phyloP scores from a whole-genome alignment of 2,888 invertebrate species.

The Eristalinus aeneus region DNA sequence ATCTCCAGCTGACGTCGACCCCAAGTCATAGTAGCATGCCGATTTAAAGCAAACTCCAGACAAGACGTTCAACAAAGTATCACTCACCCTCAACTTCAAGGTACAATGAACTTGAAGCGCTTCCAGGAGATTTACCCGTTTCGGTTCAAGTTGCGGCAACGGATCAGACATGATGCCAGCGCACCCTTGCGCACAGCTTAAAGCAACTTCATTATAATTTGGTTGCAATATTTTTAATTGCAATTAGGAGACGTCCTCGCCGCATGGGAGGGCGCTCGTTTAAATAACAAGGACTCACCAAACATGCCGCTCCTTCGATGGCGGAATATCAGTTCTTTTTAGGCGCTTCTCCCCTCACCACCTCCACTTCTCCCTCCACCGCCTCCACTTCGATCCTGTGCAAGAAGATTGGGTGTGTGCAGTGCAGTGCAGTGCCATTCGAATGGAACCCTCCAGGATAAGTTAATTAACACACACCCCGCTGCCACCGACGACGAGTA shows the following conservation, averaged over 20 bases:
- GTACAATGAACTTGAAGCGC: not conserved
- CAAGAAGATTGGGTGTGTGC: not conserved
- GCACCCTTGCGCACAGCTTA: not conserved
- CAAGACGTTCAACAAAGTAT: not conserved
- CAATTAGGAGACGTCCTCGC: constrained; percentile 40
- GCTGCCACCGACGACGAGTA: not conserved
- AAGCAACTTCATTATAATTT: constrained; percentile 41
- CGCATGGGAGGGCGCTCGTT: constrained; percentile 23
- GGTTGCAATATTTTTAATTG: constrained; percentile 58
- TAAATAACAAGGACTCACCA: constrained; percentile 34
- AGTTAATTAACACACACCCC: constrained; percentile 47
- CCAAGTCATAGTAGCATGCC: not conserved
- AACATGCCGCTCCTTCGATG: not conserved
- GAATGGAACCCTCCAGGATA: constrained; percentile 33
- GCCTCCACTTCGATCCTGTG: not conserved
- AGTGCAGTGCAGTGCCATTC: constrained; percentile 10
- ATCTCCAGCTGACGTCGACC: no score
- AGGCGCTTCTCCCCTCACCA: no score
- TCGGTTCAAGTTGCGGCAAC: not conserved
- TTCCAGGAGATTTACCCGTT: not conserved
- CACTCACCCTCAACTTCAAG: not conserved
- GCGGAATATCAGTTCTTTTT: not conserved
- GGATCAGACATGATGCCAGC: not conserved
- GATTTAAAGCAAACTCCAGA: not conserved
- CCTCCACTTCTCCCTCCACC: not conserved